phyloP scores from a whole-genome alignment of 1,140 invertebrate genomes.

The Thereuonema tuberculata region DNA sequence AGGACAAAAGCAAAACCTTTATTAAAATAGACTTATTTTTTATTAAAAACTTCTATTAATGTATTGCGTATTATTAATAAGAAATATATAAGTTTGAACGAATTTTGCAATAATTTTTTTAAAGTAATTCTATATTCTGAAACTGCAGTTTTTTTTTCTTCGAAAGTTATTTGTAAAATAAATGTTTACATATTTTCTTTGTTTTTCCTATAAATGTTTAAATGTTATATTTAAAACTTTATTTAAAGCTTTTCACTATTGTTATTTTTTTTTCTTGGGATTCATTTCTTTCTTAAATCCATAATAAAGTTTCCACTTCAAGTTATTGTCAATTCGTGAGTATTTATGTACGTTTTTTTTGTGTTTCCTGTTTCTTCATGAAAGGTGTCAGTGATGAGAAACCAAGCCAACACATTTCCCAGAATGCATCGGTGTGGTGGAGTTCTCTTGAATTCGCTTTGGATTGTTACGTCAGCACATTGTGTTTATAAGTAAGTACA shows the following conservation, averaged over 20 bases:
- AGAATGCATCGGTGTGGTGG: conserved; percentile 89
- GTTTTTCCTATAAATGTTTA: not conserved
- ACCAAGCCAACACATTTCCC: conserved; percentile 20
- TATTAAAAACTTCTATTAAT: too few relatives aligned
- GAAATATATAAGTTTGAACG: too few relatives aligned
- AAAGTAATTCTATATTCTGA: too few relatives aligned
- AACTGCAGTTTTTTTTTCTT: too few relatives aligned
- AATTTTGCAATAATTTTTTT: too few relatives aligned
- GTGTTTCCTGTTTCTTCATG: not conserved
- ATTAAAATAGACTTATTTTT: too few relatives aligned
- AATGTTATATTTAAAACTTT: not conserved
- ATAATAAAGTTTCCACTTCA: not conserved
- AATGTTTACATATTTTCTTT: too few relatives aligned
- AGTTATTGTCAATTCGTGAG: too few relatives aligned
- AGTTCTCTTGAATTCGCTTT: conserved; percentile 50
- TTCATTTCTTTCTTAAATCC: not conserved
- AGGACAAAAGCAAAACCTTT: too few relatives aligned
- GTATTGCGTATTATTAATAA: too few relatives aligned
- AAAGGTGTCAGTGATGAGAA: not conserved
- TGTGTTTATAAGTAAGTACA: conserved; percentile 86
- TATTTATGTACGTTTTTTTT: too few relatives aligned
- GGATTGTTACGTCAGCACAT: conserved; percentile 74
- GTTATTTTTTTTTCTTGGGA: not conserved
- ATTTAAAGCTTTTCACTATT: not conserved
- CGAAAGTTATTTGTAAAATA: too few relatives aligned